Conservation (phyloP, 2,113 vertebrate species). For the Athene noctua region DNA sequence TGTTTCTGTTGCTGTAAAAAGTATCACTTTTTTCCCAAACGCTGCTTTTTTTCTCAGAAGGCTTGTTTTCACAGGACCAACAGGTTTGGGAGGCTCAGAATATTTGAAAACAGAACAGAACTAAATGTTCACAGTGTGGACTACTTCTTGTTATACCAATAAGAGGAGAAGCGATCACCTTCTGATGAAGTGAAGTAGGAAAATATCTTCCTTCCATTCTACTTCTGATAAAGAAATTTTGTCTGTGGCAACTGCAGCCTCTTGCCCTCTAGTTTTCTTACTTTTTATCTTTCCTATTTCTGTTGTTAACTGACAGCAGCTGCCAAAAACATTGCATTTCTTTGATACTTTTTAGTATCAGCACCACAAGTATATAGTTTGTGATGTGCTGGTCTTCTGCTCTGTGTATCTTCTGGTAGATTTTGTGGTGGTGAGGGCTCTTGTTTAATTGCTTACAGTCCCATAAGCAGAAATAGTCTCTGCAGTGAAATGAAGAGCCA, state of each 20-base stretch:
- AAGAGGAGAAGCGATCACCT: background rate
- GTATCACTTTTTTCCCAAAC: background rate
- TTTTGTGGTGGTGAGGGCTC: background rate
- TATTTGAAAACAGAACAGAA: background rate
- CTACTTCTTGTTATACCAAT: background rate
- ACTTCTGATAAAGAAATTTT: background rate
- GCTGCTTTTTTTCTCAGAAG: background rate
- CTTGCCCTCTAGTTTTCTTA: background rate
- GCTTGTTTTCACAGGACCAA: background rate
- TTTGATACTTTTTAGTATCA: background rate
- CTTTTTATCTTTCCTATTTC: background rate
- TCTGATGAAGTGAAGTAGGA: background rate
- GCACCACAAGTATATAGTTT: background rate
- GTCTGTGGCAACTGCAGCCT: background rate
- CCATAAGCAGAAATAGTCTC: background rate
- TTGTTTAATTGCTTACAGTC: background rate
- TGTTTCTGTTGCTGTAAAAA: conserved; percentile 6
- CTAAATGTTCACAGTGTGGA: background rate
- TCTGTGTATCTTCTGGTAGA: background rate
- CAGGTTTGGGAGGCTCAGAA: background rate
- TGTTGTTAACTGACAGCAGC: background rate
- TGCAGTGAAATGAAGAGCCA: background rate
- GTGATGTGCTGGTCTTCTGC: background rate
- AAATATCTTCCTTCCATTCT: background rate
- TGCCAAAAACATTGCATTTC: background rate